Evolutionary conservation across 2,888 invertebrate species (phyloP).

Genomic region (Drosophila quasianomalipes): DNA sequence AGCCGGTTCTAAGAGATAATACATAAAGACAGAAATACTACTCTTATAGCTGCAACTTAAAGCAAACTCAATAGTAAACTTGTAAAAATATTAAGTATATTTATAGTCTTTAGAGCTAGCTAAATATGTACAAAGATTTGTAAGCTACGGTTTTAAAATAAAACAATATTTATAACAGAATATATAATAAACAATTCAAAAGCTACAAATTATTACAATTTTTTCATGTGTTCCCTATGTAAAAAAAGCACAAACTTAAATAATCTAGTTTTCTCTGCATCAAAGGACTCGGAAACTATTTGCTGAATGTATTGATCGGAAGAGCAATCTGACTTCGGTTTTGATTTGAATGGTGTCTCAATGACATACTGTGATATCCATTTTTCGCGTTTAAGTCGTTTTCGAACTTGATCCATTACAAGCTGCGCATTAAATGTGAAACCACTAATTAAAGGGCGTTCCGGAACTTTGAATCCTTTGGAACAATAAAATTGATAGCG

Average conservation of each 20-base stretch:
- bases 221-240: conserved; percentile 1
- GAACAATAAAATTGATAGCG: conserved; percentile 23
- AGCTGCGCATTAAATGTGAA: conserved; percentile 10
- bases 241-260: neutral
- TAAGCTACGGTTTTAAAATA: neutral
- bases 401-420: neutral
- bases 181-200: neutral
- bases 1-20: neutral
- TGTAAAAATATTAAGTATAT: neutral
- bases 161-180: neutral
- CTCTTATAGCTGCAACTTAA: neutral
- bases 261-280: neutral
- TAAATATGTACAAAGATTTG: neutral
- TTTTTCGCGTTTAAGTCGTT: conserved; percentile 23
- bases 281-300: neutral
- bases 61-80: neutral
- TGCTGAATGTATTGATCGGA: conserved; percentile 19
- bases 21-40: neutral
- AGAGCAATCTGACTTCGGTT: neutral
- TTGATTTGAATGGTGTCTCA: conserved; percentile 9
- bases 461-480: neutral
- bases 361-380: conserved; percentile 23
- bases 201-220: neutral
- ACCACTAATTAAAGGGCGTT: neutral
- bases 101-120: neutral